Base-by-base conservation (phyloP, 2,888 invertebrate genomes). In the Elegia similella region DNA sequence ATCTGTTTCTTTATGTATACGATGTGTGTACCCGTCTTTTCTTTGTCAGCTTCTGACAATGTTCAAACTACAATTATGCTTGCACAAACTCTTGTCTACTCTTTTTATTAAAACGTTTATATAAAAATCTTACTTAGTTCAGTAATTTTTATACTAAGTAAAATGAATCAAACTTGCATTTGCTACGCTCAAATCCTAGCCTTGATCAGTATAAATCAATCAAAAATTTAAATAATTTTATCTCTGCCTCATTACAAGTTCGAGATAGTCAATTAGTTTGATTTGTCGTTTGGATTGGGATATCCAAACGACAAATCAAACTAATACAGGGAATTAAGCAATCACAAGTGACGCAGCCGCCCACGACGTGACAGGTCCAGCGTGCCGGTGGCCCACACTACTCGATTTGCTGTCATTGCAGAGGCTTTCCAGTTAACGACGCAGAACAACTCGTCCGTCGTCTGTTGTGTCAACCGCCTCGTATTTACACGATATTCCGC, bases 351-450 rank as follows among this genome's bases (percentile, higher is more conserved):
- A 44, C 34, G 23, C 13, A 23, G 38, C 55, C 47, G 44, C 55
- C 38, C 47, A 47, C 46, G 55, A 30, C 42, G 42, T 42, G 54
- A 55, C 47, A 55, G 17, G 23, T 55, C 46, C 8, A 38, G 23
- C 17, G 7, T 42, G 48, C 42, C 48, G 42, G 30, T 42, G 30
- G 34, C 34, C 52, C 55, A 52, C 65, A 63, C 60, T 67, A 60
- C 59, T 65, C 69, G 65, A 70, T 71, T 66, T 70, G 76, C 72
- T 76, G 76, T 82, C 78, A 75, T 66, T 66, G 66, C 66, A 68
- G 67, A 76, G 66, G 68, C 72, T 68, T 76, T 77, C 68, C 70
- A 73, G 69, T 70, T 69, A 69, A 68, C 66, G 65, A 67, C 66
- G 55, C 23, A 23, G 43, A 55, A 55, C 58, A 55, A 75, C 67